phyloP scores from a whole-genome alignment of 2,797 vertebrate genomes.

The Toxotes lorentzi region DNA sequence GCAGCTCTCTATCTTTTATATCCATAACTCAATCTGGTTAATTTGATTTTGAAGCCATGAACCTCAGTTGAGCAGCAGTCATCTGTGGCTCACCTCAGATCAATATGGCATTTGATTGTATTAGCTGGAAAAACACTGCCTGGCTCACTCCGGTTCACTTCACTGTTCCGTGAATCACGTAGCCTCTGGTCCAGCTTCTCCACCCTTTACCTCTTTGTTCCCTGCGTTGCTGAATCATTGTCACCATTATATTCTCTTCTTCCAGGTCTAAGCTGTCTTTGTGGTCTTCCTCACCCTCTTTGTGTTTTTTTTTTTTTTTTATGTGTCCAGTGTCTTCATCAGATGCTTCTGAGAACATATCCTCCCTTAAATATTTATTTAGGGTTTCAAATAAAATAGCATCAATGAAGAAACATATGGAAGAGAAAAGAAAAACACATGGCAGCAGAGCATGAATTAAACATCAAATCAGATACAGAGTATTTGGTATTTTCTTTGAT shows the following conservation, averaged over 20 bases:
- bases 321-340: neutral
- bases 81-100: slow-evolving; percentile 65
- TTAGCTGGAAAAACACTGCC: slow-evolving; percentile 60
- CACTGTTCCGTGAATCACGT: slow-evolving; percentile 23
- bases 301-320: neutral
- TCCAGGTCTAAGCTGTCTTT: neutral
- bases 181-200: slow-evolving; percentile 23
- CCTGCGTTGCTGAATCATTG: slow-evolving; percentile 7
- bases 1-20: slow-evolving; percentile 52
- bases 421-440: neutral
- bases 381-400: neutral
- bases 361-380: neutral
- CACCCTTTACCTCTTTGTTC: slow-evolving; percentile 48
- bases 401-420: neutral
- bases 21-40: slow-evolving; percentile 67
- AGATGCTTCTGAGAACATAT: slow-evolving; percentile 4
- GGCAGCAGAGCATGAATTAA: slow-evolving; percentile 4
- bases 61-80: slow-evolving; percentile 49
- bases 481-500: slow-evolving; percentile 19
- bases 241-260: slow-evolving; percentile 19
- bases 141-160: slow-evolving; percentile 42
- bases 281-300: neutral
- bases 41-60: slow-evolving; percentile 65
- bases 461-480: neutral
- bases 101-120: slow-evolving; percentile 64